Conservation (phyloP, 2,797 vertebrate genomes). For the Morelia viridis region DNA sequence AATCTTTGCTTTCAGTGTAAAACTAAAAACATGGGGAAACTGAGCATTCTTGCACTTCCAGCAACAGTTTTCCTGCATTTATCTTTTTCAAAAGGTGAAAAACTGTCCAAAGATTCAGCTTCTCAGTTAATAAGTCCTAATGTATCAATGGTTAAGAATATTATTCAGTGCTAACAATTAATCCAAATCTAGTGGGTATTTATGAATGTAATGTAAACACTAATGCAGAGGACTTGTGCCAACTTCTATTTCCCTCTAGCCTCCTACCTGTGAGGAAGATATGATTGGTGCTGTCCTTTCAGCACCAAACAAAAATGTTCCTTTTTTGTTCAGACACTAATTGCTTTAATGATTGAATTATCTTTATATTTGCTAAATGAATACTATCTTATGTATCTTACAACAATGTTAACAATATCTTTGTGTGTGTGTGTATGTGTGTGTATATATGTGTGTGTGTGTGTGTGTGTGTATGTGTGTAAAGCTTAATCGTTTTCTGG, state of each 20-base stretch:
- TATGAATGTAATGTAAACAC: not conserved
- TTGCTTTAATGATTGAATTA: not conserved
- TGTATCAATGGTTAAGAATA: not conserved
- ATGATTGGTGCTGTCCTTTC: not conserved
- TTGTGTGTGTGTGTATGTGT: no score
- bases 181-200: not conserved
- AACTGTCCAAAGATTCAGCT: not conserved
- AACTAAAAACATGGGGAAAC: not conserved
- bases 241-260: not conserved
- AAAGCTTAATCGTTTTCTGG: not conserved
- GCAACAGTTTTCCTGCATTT: not conserved
- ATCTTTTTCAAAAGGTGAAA: not conserved
- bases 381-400: not conserved
- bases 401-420: not conserved
- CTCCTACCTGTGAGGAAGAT: not conserved
- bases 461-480: not conserved
- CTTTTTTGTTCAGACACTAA: not conserved
- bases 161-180: not conserved
- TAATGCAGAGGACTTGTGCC: not conserved
- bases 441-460: no score
- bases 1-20: not conserved
- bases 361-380: not conserved
- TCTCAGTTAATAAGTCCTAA: not conserved
- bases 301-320: not conserved
- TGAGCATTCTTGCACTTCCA: not conserved